These are phyloP conservation scores for Brachyptera risi DNA, from an alignment of 2,888 invertebrate genomes.

Conservation along the genomic window DNA sequence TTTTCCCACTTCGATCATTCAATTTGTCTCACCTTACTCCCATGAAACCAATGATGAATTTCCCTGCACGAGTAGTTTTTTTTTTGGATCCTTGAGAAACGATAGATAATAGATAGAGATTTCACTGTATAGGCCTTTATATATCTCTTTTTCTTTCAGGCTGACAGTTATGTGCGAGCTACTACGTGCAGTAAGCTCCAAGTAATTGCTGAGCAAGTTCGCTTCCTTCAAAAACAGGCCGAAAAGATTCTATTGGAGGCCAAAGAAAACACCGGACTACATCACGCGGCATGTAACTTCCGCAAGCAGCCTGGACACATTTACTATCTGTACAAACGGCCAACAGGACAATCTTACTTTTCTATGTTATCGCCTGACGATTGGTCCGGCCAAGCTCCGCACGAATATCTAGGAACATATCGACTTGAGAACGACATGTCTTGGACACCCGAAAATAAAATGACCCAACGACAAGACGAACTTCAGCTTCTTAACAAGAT, in stretches of 20 bases:
- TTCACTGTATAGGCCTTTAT: not conserved
- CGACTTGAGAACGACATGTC: conserved; percentile 64
- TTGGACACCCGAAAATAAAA: conserved; percentile 59
- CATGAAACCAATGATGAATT: too few relatives aligned
- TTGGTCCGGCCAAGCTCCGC: conserved; percentile 58
- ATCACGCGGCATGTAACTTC: conserved; percentile 70
- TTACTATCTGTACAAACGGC: conserved; percentile 65
- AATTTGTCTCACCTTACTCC: too few relatives aligned
- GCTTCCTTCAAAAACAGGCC: conserved; percentile 62
- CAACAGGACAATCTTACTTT: conserved; percentile 64
- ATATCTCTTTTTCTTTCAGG: conserved; percentile 45
- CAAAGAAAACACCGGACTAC: conserved; percentile 54
- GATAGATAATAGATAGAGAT: too few relatives aligned
- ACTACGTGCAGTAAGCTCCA: conserved; percentile 60
- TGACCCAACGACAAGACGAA: conserved; percentile 34
- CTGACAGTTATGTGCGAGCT: conserved; percentile 56
- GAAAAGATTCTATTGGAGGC: conserved; percentile 56
- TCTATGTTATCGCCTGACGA: conserved; percentile 74
- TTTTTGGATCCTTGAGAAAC: too few relatives aligned
- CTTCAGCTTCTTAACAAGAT: conserved; percentile 15
- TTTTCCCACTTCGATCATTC: too few relatives aligned
- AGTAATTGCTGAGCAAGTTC: conserved; percentile 67
- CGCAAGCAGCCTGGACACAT: conserved; percentile 64
- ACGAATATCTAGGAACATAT: conserved; percentile 61
- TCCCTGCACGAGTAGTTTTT: too few relatives aligned